Base-by-base conservation (phyloP, 2,113 vertebrate genomes). In the Engraulis encrasicolus region DNA sequence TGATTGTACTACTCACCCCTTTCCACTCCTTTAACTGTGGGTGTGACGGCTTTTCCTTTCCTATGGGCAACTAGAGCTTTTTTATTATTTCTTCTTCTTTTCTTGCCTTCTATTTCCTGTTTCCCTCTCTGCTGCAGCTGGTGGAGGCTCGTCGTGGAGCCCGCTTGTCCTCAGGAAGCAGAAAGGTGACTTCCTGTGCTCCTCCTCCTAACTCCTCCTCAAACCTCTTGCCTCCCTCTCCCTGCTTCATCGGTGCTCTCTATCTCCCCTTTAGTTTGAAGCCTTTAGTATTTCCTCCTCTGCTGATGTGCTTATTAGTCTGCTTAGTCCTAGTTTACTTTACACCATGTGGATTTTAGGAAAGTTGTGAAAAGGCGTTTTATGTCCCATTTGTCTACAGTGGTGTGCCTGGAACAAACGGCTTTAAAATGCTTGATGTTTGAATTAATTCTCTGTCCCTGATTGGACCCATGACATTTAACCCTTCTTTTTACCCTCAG, bases 131-230 rank as follows among this genome's bases (percentile, higher is more conserved):
- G 92, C 93, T 95, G 88, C 96, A 98, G 97, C 96, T 84, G 97
- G 97, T 95, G 97, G 97, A 93, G 96, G 95, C 92, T 96, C 97
- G 93, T 96, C 97, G 89, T 97, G 96, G 97, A 99, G 98, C 94
- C 98, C 98, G 92, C 96, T 97, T 89, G 92, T 99, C 91, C 93
- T 96, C 83, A 97, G 97, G 94, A 99, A 98, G 90, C 97, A 95
- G 93, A 99, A 97, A 99, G 98, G 98, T 99, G 97, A 99, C 92
- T 95, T 86, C 86, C 66, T 82, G 48, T 14, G 78, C 40, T 78
- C 85, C 58, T 88, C 31, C n/a, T n/a, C 34, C 78, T 84, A 90
- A 88, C 82, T 37, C 27, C 0, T 20, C 80, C 45, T n/a, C n/a
- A n/a, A n/a, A n/a, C 27, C 58, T 7, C 49, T 34, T 31, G 36